phyloP scores from a whole-genome alignment of 2,113 vertebrate genomes.

The Sminthopsis crassicaudata region DNA sequence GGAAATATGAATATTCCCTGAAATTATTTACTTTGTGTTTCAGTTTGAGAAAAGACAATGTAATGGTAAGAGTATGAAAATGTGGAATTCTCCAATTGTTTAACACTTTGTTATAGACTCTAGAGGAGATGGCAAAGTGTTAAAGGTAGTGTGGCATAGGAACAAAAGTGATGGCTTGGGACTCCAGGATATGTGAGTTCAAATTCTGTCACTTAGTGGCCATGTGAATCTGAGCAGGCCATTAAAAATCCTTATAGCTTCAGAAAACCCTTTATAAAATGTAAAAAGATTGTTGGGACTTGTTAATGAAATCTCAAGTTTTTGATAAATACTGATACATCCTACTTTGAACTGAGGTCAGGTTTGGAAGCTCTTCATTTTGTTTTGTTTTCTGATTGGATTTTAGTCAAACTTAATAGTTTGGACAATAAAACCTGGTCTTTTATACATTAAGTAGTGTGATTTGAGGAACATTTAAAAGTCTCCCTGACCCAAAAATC shows the following conservation, averaged over 20 bases:
- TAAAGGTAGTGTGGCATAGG: neutral
- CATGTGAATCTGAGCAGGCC: neutral
- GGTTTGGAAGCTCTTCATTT: neutral
- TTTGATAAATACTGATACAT: neutral
- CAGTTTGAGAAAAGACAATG: neutral
- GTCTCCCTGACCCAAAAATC: neutral
- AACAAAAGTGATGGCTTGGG: neutral
- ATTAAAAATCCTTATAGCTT: neutral
- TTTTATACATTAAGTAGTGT: neutral
- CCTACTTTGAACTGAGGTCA: neutral
- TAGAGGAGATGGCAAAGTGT: neutral
- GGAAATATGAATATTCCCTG: conserved; percentile 18
- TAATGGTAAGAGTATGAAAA: neutral
- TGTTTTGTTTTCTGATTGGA: neutral
- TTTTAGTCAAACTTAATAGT: neutral
- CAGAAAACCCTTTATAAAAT: neutral
- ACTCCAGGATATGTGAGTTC: neutral
- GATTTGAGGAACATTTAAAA: neutral
- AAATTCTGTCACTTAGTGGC: neutral
- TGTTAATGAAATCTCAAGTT: neutral
- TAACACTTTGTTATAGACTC: neutral
- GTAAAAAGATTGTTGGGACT: neutral
- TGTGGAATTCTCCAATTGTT: neutral
- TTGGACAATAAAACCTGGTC: neutral
- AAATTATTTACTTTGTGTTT: conserved; percentile 9